Percentiles rank a stretch among this genome's conserved stretches.
Conservation (phyloP, 2,797 vertebrate species). For the Eospalax fontanierii region DNA sequence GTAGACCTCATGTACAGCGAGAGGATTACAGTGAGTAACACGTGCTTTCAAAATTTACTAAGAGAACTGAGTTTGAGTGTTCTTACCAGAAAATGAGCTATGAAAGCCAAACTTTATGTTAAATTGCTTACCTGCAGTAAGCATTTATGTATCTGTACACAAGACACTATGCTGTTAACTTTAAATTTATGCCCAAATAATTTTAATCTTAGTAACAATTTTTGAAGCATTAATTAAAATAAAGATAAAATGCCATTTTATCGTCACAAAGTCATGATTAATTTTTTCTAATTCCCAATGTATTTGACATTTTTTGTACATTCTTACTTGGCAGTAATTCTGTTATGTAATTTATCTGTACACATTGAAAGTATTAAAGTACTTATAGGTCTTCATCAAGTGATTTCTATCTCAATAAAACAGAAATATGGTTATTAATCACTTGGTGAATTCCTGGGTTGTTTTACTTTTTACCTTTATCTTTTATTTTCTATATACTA, state of each 20-base stretch:
- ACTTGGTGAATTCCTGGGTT: slow-evolving; percentile 6
- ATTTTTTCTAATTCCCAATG: neutral
- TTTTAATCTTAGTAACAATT: neutral
- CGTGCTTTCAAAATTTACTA: neutral
- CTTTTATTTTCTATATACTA: slow-evolving; percentile 9
- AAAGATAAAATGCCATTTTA: neutral
- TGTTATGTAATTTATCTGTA: neutral
- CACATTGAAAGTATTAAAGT: slow-evolving; percentile 13
- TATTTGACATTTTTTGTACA: slow-evolving; percentile 9
- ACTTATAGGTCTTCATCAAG: neutral
- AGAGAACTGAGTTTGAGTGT: neutral
- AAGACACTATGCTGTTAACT: neutral
- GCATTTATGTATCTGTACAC: neutral
- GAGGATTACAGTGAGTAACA: neutral
- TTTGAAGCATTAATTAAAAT: neutral
- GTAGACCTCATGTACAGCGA: neutral
- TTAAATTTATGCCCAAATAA: neutral
- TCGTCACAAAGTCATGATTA: neutral
- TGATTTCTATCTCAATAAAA: neutral
- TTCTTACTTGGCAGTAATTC: neutral
- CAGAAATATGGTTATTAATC: neutral
- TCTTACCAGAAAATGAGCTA: neutral
- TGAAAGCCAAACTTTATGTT: neutral
- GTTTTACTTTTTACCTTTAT: slow-evolving; percentile 12
- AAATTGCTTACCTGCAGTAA: neutral